phyloP scores from a whole-genome alignment of 2,113 vertebrate species.

The Cercopithecus mona region DNA sequence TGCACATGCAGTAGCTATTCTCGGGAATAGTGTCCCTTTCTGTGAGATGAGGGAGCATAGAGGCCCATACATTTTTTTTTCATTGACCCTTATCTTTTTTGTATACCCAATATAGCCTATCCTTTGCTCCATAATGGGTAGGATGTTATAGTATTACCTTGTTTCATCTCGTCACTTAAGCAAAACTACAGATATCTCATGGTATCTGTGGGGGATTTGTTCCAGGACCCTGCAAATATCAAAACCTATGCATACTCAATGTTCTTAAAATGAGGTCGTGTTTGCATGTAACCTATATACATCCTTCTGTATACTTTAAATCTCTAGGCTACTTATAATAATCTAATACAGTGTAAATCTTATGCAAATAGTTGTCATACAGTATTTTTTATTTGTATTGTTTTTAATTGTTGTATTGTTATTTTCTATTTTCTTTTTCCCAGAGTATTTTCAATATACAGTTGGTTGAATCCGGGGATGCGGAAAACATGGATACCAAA shows the following conservation, averaged over 20 bases:
- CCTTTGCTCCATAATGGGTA: background rate
- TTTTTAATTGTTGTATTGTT: background rate
- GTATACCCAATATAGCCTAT: background rate
- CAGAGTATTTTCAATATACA: background rate
- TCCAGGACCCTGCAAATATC: background rate
- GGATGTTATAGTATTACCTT: background rate
- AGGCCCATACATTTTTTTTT: background rate
- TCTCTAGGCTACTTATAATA: background rate
- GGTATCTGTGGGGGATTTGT: background rate
- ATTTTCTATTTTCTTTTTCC: background rate
- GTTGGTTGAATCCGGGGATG: background rate
- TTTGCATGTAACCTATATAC: background rate
- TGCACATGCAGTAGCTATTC: background rate
- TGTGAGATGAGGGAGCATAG: background rate
- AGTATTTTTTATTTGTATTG: background rate
- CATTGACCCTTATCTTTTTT: background rate
- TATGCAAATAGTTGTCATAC: background rate
- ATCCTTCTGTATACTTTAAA: background rate
- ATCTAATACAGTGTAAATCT: background rate
- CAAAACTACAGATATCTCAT: background rate
- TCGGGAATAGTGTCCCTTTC: background rate
- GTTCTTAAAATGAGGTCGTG: background rate
- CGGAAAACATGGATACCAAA: background rate
- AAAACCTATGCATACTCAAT: background rate
- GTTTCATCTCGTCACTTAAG: background rate